Percentiles rank a stretch among this genome's conserved stretches.
Evolutionary conservation across 2,113 vertebrate species (phyloP).

Genomic region (Cyanoramphus novaezelandiae): DNA sequence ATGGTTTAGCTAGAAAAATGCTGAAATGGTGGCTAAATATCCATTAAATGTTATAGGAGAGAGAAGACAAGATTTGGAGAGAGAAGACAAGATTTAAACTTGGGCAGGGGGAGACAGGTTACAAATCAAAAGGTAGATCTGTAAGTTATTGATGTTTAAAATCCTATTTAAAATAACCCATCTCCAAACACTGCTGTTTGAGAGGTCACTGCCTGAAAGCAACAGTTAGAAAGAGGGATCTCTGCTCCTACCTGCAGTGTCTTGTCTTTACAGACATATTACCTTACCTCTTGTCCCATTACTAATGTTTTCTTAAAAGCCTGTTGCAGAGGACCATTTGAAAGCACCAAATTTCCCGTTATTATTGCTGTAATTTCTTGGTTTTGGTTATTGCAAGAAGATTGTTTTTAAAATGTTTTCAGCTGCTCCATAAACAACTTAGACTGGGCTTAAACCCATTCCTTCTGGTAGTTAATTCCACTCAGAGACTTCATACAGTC

Average conservation of each 20-base stretch:
- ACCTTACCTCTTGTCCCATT: background rate
- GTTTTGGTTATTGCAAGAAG: background rate
- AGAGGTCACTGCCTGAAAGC: background rate
- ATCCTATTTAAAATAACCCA: background rate
- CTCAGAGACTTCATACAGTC: background rate
- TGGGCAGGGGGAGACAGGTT: background rate
- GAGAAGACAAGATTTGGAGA: background rate
- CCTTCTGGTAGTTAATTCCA: conserved; percentile 52
- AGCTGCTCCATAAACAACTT: conserved; percentile 4
- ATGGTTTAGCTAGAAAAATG: background rate
- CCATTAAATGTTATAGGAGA: background rate
- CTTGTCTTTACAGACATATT: background rate
- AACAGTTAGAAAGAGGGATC: background rate
- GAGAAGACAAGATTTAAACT: background rate
- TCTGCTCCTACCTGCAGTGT: background rate
- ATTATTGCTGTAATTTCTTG: conserved; percentile 3
- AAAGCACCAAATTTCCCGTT: conserved; percentile 10
- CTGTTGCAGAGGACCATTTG: background rate
- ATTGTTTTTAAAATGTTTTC: background rate
- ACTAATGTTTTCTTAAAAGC: conserved; percentile 26
- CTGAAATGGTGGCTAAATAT: background rate
- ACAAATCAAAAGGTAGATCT: background rate
- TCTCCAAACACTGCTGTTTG: background rate
- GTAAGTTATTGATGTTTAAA: background rate
- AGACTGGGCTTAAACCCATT: background rate